A percentile compares a stretch with the other conserved stretches of the same genome.
Evolutionary conservation across 2,113 vertebrate species (phyloP).

Genomic region (Eptesicus fuscus): DNA sequence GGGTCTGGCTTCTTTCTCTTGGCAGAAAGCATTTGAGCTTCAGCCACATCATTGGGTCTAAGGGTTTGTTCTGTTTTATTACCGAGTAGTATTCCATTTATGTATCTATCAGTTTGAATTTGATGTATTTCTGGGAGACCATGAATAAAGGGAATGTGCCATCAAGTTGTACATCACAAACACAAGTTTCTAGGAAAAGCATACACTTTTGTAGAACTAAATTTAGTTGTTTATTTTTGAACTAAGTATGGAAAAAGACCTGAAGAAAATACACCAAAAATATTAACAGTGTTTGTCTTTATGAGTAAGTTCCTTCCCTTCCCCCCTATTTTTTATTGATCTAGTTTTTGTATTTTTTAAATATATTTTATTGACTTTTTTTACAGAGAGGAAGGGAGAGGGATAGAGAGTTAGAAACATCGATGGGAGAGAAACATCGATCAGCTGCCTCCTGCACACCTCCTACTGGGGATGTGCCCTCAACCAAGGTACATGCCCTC

Average conservation of each 20-base stretch:
- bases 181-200: neutral
- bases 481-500: too few relatives aligned
- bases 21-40: neutral
- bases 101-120: neutral
- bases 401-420: too few relatives aligned
- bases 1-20: neutral
- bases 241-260: neutral
- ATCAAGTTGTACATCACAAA: neutral
- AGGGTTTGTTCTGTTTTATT: neutral
- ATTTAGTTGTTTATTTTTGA: neutral
- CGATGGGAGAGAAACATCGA: too few relatives aligned
- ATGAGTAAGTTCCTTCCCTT: neutral
- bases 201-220: neutral
- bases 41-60: neutral
- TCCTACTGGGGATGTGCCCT: too few relatives aligned
- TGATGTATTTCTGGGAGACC: neutral
- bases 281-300: neutral
- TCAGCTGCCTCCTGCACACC: too few relatives aligned
- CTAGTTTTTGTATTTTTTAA: neutral
- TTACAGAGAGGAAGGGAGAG: too few relatives aligned
- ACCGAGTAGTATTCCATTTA: neutral
- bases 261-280: neutral
- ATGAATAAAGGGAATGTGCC: neutral
- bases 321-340: neutral
- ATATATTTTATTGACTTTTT: too few relatives aligned